Evolutionary conservation across 2,797 vertebrate genomes (phyloP), one percentile per base, ranked within the genome.

Genomic region (Caiman crocodilus): DNA sequence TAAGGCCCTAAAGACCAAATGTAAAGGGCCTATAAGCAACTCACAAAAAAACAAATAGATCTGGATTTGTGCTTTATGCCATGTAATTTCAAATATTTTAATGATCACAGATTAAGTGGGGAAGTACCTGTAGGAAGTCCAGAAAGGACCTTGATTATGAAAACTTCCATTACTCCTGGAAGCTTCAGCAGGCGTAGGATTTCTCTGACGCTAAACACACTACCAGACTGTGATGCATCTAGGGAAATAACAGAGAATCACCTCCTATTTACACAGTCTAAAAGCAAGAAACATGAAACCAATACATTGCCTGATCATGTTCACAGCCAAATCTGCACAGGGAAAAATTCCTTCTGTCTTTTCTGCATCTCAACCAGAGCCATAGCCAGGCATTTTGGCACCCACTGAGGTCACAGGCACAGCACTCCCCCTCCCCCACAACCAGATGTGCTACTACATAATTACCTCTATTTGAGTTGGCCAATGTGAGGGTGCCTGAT

Each of bases 61-160:
- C 18, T 74, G 57, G 12, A 50, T 9, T 69, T 65, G n/a, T 14
- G n/a, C 28, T 2, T 3, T 11, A 42, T 6, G 2, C 20, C 5
- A 8, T 85, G 56, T 57, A 75, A 10, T 81, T 92, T 89, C 32
- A 94, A 92, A 86, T 35, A 50, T 23, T 65, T 64, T 76, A 88
- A 60, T 73, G 88, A 17, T 75, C 21, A 15, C 0, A 2, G 25
- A 5, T 17, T 67, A 58, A 28, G 65, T 32, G 64, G 58, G 60
- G 85, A 92, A 92, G 98, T 97, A 99, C 99, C 99, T 95, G 98
- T 93, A 23, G 99, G 99, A 77, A 99, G 95, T 84, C 98, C 98
- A 28, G 98, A 97, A 8, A 98, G 83, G 25, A 99, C 97, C 97
- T 99, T 99, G 94, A 99, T 93, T 2, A 98, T 79, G 92, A 99